Base-by-base conservation (phyloP, 2,797 vertebrate genomes). In the Psittacula derbiana region DNA sequence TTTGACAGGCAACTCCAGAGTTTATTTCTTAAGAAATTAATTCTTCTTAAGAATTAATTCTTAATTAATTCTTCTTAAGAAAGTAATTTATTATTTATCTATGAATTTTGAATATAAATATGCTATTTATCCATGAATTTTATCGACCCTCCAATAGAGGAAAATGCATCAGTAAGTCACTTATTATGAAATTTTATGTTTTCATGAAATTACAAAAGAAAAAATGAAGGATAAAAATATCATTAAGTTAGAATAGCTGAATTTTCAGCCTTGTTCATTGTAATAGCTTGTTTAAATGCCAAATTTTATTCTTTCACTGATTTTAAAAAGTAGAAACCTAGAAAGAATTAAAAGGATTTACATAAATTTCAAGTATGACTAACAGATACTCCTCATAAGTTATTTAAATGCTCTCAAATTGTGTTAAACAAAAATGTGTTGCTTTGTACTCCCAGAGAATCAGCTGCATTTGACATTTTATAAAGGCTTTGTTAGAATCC, bases 161-260 rank as follows among this genome's bases (percentile, higher is more conserved):
- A 91, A 83, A 91, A 17, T 64, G 49, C 18, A 76, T 52, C 69
- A 50, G 7, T 58, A 71, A 71, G 57, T 81, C 8, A 50, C 41
- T 79, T n/a, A 33, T 71, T 72, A 62, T 19, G 47, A 88, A 27
- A 66, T 66, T 36, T 78, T 44, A 33, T 70, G 38, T 90, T 58
- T 80, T 55, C 24, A 30, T 38, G 8, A 80, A 57, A 70, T 65
- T 57, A 71, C 16, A 74, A 74, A 87, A 52, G 46, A 40, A 93
- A 94, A 90, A 73, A 74, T 18, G 6, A 93, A 79, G 30, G 50
- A 69, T 67, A 90, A 93, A 96, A 96, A 79, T 44, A 70, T 23
- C 10, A 55, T 49, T 57, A 79, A 8, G 44, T 60, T 78, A 71
- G 40, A 86, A 78, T 57, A 52, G 18, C 15, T 72, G 40, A 28